Base-by-base conservation (phyloP, 2,888 invertebrate species). In the Dasysyrphus tricinctus region DNA sequence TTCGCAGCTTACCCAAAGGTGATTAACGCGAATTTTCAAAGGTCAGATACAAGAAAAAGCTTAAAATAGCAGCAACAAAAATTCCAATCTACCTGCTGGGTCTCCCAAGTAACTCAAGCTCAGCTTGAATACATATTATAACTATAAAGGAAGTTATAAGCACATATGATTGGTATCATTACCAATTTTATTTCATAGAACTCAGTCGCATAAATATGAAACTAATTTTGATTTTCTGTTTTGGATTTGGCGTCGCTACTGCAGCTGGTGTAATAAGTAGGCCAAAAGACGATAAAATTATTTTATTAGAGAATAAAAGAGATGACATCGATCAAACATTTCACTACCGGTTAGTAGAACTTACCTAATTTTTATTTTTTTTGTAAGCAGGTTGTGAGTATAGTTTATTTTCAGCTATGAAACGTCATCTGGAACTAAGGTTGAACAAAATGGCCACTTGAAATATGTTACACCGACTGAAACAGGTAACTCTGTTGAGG, bases 361-460 rank as follows among this genome's bases (percentile, higher is more conserved):
- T 12, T n/a, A n/a, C n/a, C n/a, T 12, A 12, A 11, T 39, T 32
- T 65, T n/a, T 9, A n/a, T 9, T 29, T n/a, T 42, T 42, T 12
- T n/a, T n/a, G n/a, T 11, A 4, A 24, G 1, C 32, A 32, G 5
- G 16, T 24, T 34, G 42, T 32, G 7, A 32, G 39, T 9, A 9
- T 7, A 9, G 9, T 5, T 42, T 14, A 1, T 14, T 42, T 42
- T 42, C 12, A 95, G 95, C 88, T 95, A 93, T 87, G 94, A 95
- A 91, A 93, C 94, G 5, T 94, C 93, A 9, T 51, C 69, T 0
- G 69, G 95, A 95, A 90, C 95, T 95, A 94, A 93, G 90, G 94
- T 94, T 32, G 93, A 93, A 70, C 94, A 94, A 88, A 92, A 93
- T 82, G 95, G 95, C 16, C 91, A 93, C 90, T 90, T 94, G 70